Base-by-base conservation (phyloP, 1,140 invertebrate genomes). In the Trichonephila inaurata region DNA sequence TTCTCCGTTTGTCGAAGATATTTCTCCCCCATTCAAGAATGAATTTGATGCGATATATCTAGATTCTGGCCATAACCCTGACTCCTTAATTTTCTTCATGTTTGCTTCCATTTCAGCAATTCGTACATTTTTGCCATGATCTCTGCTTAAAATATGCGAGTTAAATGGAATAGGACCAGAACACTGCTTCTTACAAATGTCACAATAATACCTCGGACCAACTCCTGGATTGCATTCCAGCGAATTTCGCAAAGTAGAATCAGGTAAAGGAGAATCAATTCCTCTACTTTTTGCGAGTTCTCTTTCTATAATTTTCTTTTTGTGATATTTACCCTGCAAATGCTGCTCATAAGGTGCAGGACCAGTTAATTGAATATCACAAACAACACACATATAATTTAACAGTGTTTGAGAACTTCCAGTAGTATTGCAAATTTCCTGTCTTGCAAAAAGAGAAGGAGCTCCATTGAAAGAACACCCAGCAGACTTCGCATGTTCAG, bases 341-440 rank as follows among this genome's bases (percentile, higher is more conserved):
- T 91, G 89, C 16, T 82, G 51, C 16, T 85, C 19, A 66, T 85
- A 92, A 10, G 90, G 90, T 5, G 64, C 8, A 60, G 60, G 81
- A 7, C 90, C 90, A 66, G 21, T 58, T 33, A 85, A 91, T 14
- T 5, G 16, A 8, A 40, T 85, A 28, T 28, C 18, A 69, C 77
- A 92, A 44, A 66, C 19, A n/a, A 64, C 82, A 24, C 82, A 83
- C n/a, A 85, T n/a, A 33, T 40, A n/a, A 0, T 21, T 40, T 24
- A 33, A 1, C 1, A 7, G 2, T 18, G 64, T 19, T 21, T 40
- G n/a, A n/a, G 64, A 69, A 14, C 10, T 90, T 69, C 33, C 18
- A 44, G 14, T 40, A 21, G 28, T 7, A 33, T 89, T 33, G 18
- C 87, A 89, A 19, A 69, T 19, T 16, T 40, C 40, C 16, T 62